Conservation (phyloP, 2,888 invertebrate species). For the Maniola hyperantus region DNA sequence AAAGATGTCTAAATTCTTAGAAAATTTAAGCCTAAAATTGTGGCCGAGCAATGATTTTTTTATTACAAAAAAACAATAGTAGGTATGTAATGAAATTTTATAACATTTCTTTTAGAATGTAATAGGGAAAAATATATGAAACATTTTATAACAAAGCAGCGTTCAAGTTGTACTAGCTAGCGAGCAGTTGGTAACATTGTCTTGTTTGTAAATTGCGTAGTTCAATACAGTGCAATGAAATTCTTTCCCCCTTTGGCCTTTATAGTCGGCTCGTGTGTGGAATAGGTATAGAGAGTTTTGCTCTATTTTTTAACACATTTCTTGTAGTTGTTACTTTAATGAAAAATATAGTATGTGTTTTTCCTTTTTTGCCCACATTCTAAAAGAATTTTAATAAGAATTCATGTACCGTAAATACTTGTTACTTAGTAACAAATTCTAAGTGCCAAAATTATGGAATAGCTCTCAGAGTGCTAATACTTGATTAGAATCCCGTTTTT, state of each 20-base stretch:
- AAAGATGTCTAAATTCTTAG: no score
- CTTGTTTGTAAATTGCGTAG: slow-evolving; percentile 17
- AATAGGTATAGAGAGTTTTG: not conserved
- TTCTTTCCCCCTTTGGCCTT: slow-evolving; percentile 8
- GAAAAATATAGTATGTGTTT: not conserved
- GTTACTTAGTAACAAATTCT: no score
- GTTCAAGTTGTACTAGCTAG: not conserved
- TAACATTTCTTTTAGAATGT: not conserved
- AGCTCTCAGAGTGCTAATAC: no score
- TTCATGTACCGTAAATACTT: no score
- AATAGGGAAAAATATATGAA: not conserved
- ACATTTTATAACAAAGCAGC: not conserved
- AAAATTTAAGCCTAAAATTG: no score
- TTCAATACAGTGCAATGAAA: slow-evolving; percentile 17
- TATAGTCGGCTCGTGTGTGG: slow-evolving; percentile 6
- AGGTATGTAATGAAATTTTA: no score
- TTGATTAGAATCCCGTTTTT: no score
- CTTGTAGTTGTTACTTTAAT: not conserved
- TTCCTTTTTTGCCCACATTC: no score
- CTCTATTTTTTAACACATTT: not conserved
- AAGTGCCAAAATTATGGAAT: no score
- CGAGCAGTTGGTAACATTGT: slow-evolving; percentile 6
- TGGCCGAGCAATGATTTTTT: no score
- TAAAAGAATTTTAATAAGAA: no score
- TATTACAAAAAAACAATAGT: no score